These are phyloP conservation scores for Pachydiplax longipennis DNA, from an alignment of 2,888 invertebrate species.

Conservation along the genomic window DNA sequence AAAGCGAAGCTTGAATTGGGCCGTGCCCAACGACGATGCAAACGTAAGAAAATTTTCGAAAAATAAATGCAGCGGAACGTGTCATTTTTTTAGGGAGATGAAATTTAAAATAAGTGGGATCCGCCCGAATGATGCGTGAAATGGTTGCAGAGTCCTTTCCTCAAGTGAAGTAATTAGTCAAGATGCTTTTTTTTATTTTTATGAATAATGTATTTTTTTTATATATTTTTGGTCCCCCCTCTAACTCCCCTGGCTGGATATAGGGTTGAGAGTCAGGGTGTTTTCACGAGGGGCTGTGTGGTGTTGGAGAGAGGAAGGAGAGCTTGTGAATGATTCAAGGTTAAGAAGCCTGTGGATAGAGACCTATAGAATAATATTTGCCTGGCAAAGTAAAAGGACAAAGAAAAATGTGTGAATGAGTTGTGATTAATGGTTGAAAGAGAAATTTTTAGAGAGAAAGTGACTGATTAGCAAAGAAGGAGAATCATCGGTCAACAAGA, in stretches of 20 bases:
- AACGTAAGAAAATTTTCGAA: neutral
- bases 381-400: neutral
- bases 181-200: conserved; percentile 41
- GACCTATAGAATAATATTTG: neutral
- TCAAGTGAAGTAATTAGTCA: conserved; percentile 41
- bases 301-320: conserved; percentile 18
- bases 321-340: neutral
- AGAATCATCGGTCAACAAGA: neutral
- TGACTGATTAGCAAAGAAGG: conserved; percentile 3
- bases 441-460: neutral
- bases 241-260: conserved; percentile 14
- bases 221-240: conserved; percentile 36
- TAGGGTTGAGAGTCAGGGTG: conserved; percentile 13
- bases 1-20: conserved; percentile 1
- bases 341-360: neutral
- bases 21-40: neutral
- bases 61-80: neutral
- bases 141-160: conserved; percentile 19
- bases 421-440: neutral
- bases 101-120: neutral
- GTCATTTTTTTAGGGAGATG: no score
- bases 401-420: neutral
- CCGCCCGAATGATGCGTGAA: conserved; percentile 11
- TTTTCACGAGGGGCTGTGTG: neutral
- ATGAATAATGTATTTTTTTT: conserved; percentile 44